These are phyloP conservation scores for Xenopus borealis DNA, from an alignment of 2,113 vertebrate genomes.

Conservation along the genomic window DNA sequence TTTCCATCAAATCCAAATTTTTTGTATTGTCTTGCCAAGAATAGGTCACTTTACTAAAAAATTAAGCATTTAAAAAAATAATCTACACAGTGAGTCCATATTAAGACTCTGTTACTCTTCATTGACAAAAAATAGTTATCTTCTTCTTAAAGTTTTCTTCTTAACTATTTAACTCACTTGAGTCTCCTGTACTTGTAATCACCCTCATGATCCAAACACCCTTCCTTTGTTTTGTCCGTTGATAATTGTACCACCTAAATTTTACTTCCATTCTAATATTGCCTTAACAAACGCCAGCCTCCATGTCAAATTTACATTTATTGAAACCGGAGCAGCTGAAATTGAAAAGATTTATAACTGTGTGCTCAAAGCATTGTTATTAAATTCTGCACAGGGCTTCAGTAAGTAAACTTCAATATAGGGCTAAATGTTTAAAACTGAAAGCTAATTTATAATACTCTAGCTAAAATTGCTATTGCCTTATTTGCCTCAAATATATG, in stretches of 20 bases:
- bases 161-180: too few relatives aligned
- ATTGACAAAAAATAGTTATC: too few relatives aligned
- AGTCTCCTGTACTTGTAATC: too few relatives aligned
- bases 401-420: constrained; percentile 47
- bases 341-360: constrained; percentile 30
- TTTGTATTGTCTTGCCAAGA: too few relatives aligned
- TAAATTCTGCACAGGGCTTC: constrained; percentile 25
- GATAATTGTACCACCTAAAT: not conserved
- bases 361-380: constrained; percentile 22
- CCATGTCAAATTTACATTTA: constrained; percentile 15
- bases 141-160: too few relatives aligned
- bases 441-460: constrained; percentile 52
- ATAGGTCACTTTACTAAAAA: too few relatives aligned
- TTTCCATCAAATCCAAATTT: too few relatives aligned
- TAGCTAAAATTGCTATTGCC: constrained; percentile 51
- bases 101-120: too few relatives aligned
- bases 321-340: not conserved
- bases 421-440: constrained; percentile 35
- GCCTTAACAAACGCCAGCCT: not conserved
- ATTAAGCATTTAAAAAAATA: too few relatives aligned
- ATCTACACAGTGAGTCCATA: too few relatives aligned
- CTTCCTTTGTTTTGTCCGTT: not conserved
- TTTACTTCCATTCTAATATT: not conserved
- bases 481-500: constrained; percentile 51
- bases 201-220: too few relatives aligned